Evolutionary conservation across 2,888 invertebrate species (phyloP), one percentile per base, ranked within the genome.

Genomic region (Latrodectus elegans): DNA sequence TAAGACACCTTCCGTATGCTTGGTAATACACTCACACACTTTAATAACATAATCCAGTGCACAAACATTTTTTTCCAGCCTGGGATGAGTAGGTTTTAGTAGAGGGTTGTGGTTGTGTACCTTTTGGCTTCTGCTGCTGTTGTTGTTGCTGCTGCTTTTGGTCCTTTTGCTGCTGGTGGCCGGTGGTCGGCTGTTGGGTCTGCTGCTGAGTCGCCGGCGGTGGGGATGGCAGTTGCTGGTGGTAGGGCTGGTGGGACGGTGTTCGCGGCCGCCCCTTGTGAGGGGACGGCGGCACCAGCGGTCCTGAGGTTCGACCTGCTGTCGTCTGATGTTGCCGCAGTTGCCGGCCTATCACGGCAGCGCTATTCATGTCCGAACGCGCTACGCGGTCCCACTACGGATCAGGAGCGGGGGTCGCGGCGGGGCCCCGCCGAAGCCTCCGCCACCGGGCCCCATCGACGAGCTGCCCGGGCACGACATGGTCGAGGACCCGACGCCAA

Each of bases 321-420:
- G 87, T 89, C 65, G 89, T 88, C 77, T 89, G 86, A 65, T 90
- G 90, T 88, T 90, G 90, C 84, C 90, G 90, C 70, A 90, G 88
- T 88, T 90, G 90, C 78, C 90, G 90, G 79, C 90, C 90, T 79
- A 90, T 90, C 75, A 90, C 90, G 78, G 90, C 90, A 75, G 90
- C 90, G 90, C 90, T 90, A 88, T 89, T 90, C 90, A 90, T 90
- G 78, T 82, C 82, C 80, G 75, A 26, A 70, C 65, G 71, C 71
- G 71, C 84, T 73, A 77, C 85, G 76, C 88, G 77, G 83, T 77
- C 77, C 79, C 52, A 68, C 85, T 17, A 67, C 75, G 65, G 81
- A 64, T 52, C 22, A 71, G 77, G 78, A 74, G 83, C 79, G 75
- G 79, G 82, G 78, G 65, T 65, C 78, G 88, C 73, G 70, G 78